Base-by-base conservation (phyloP, 1,140 invertebrate species). In the Papilio dardanus region DNA sequence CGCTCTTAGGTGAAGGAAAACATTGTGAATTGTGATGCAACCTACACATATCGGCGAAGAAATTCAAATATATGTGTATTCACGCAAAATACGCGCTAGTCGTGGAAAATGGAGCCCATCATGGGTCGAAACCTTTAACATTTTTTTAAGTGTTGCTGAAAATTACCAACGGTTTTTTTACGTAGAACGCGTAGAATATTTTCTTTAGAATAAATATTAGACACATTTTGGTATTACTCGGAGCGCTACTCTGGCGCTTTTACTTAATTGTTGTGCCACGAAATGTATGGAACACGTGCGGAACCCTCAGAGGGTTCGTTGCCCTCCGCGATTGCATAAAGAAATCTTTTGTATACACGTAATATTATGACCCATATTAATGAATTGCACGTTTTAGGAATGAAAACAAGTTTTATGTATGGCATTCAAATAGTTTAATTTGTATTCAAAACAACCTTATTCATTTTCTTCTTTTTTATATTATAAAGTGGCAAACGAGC, bases 231-330 rank as follows among this genome's bases (percentile, higher is more conserved):
- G 67, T 40, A 68, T 21, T 42, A 14, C 12, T 6, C 16, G 31
- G 65, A 0, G 28, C n/a, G 3, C 8, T 66, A 66, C 30, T 42
- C 67, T 35, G 67, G 1, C 67, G 67, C 33, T 40, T 42, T 69
- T 69, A 69, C 35, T 69, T 69, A 69, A 69, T 69, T 69, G 67
- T 40, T 69, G 40, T 68, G 66, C 10, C 66, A 68, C 35, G 66
- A 40, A 19, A 42, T 46, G 35, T 24, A 40, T 12, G 40, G 66
- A 35, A 35, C n/a, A 68, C 31, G 66, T 33, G 66, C n/a, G 21
- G 10, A 30, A 3, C n/a, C 6, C 33, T 21, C 33, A 54, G 19
- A 54, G 50, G 50, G 50, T 54, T 10, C 65, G 31, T 67, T 67
- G 8, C 31, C 30, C 50, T 54, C 19, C 50, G 50, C 19, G 19